Evolutionary conservation across 2,888 invertebrate species (phyloP).

Genomic region (Acanthococcus lagerstroemiae): DNA sequence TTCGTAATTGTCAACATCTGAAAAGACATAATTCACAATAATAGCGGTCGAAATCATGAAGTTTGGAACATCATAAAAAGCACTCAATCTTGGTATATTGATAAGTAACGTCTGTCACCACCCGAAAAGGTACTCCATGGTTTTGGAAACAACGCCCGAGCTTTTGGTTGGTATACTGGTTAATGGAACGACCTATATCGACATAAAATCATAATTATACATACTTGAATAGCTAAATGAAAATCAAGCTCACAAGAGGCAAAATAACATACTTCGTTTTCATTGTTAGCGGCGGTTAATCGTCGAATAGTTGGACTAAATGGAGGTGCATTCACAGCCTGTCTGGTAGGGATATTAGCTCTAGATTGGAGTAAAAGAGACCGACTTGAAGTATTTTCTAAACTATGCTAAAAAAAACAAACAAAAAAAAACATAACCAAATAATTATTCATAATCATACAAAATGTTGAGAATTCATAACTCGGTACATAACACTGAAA

Average conservation of each 20-base stretch:
- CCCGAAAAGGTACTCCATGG: conserved; percentile 20
- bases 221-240: background rate
- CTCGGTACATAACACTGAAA: too few relatives aligned
- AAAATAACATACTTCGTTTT: conserved; percentile 14
- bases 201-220: background rate
- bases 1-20: too few relatives aligned
- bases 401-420: conserved; percentile 1
- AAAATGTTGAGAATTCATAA: too few relatives aligned
- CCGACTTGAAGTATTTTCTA: conserved; percentile 3
- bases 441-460: too few relatives aligned
- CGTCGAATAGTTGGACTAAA: conserved; percentile 17
- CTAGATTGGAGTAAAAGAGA: background rate
- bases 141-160: conserved; percentile 13
- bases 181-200: conserved; percentile 8
- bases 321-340: background rate
- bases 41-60: too few relatives aligned
- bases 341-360: background rate
- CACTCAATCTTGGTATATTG: too few relatives aligned
- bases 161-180: conserved; percentile 19
- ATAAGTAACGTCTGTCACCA: too few relatives aligned
- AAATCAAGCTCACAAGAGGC: background rate
- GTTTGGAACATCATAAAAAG: too few relatives aligned
- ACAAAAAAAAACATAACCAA: too few relatives aligned
- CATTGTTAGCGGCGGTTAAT: conserved; percentile 13
- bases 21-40: too few relatives aligned